Evolutionary conservation across 2,888 invertebrate species (phyloP), one percentile per base, ranked within the genome.

Genomic region (Dynastes hyllus): DNA sequence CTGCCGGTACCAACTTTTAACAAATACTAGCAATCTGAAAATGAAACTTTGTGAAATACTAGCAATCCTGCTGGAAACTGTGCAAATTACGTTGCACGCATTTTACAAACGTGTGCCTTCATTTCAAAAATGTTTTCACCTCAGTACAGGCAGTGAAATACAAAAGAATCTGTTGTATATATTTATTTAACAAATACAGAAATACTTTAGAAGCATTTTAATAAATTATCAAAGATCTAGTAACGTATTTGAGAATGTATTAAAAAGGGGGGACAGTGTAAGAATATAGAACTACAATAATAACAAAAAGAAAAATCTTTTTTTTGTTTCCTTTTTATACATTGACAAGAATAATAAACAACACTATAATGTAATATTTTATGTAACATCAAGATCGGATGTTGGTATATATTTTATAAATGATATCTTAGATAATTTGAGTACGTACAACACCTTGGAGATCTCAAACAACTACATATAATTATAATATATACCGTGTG

Each of bases 221-320:
- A 86, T 86, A 86, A 86, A 86, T 86, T 85, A 86, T 84, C 85
- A 84, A 85, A 85, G 85, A 85, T 83, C 83, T 84, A 83, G 81
- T 82, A 86, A 85, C 85, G 84, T 85, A 85, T 79, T 67, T 79
- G 79, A 79, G 75, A 75, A 79, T 79, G 79, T 76, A 76, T 75
- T 76, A 55, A 76, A 76, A 82, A 69, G 51, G 27, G 83, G 81
- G 83, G 83, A 83, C 83, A 82, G 79, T 82, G 83, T 81, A 83
- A 83, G 82, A 82, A 83, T 81, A 85, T 84, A 85, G 84, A 82
- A 81, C 76, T 80, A 83, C 83, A 81, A 84, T 71, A 66, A 66
- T 69, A 75, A 73, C 67, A 66, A 75, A 77, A 71, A 73, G 79
- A 79, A 37, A 37, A 78, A 81, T 78, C 71, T 77, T 66, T 75